A percentile compares a stretch with the other conserved stretches of the same genome.
These are phyloP conservation scores for Batillaria attramentaria DNA, from an alignment of 1,140 invertebrate species.

Conservation along the genomic window DNA sequence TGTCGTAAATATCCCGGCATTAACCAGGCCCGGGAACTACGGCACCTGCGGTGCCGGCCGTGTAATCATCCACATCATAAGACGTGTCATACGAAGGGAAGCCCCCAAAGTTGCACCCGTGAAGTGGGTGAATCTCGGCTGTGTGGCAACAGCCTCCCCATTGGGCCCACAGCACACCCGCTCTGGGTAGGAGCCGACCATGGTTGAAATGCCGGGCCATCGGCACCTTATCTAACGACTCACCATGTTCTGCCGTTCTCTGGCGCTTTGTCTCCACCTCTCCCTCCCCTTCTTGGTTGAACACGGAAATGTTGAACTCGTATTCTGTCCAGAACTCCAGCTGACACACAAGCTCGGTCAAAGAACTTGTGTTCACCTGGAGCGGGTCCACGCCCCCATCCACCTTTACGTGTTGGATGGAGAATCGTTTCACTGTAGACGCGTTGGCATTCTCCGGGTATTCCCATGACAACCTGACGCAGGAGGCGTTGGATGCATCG, in stretches of 20 bases:
- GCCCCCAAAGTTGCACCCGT: too few species aligned
- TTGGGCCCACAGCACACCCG: too few species aligned
- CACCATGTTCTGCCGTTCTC: slow-evolving; percentile 18
- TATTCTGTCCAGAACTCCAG: slow-evolving; percentile 14
- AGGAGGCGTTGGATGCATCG: neutral
- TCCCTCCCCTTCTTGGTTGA: neutral
- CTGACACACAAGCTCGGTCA: neutral
- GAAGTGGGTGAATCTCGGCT: too few species aligned
- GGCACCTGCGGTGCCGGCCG: too few species aligned
- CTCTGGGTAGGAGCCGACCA: too few species aligned
- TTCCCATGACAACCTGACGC: neutral
- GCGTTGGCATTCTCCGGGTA: neutral
- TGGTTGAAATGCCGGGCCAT: too few species aligned
- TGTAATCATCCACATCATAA: too few species aligned
- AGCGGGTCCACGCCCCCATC: neutral
- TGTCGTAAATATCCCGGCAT: too few species aligned
- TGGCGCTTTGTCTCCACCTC: neutral
- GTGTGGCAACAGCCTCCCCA: too few species aligned
- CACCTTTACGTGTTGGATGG: neutral
- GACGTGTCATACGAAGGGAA: too few species aligned
- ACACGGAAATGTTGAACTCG: neutral
- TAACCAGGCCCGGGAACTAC: too few species aligned
- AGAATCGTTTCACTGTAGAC: neutral
- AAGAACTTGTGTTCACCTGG: neutral
- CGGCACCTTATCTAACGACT: too few species aligned